Conservation (phyloP, 2,888 invertebrate species). For the Himalopsyche kuldschensis region DNA sequence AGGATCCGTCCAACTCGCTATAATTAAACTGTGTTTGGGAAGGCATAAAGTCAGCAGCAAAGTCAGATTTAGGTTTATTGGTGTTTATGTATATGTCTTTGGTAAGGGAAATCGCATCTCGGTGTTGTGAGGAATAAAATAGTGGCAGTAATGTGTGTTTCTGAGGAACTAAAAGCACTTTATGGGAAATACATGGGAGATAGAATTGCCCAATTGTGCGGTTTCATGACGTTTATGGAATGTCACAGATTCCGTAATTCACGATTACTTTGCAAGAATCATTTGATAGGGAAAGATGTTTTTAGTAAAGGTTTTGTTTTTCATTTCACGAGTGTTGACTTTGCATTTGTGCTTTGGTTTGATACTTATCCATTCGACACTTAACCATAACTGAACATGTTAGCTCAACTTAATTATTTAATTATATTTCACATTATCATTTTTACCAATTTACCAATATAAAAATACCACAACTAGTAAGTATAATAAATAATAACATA, state of each 20-base stretch:
- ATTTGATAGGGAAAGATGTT: neutral
- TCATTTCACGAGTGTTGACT: too few relatives aligned
- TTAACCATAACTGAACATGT: too few relatives aligned
- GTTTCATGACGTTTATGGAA: neutral
- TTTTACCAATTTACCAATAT: too few relatives aligned
- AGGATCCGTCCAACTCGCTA: conserved; percentile 6
- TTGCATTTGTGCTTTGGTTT: too few relatives aligned
- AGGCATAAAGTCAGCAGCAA: conserved; percentile 22
- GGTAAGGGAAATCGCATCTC: neutral
- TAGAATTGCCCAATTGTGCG: neutral
- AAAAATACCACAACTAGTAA: too few relatives aligned
- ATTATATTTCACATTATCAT: too few relatives aligned
- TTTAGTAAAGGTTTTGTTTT: too few relatives aligned
- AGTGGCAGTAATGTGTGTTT: conserved; percentile 35
- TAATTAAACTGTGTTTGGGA: conserved; percentile 27
- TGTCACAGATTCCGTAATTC: neutral
- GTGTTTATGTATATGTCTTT: conserved; percentile 37
- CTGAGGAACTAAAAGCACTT: conserved; percentile 24
- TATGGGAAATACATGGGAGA: conserved; percentile 28
- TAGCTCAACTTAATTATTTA: too few relatives aligned
- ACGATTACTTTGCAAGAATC: neutral
- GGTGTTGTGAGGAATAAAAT: conserved; percentile 16
- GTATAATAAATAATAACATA: too few relatives aligned
- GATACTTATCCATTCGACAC: too few relatives aligned
- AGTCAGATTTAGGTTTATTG: conserved; percentile 39